Base-by-base conservation (phyloP, 2,797 vertebrate species). In the Phyllotis vaccarum region DNA sequence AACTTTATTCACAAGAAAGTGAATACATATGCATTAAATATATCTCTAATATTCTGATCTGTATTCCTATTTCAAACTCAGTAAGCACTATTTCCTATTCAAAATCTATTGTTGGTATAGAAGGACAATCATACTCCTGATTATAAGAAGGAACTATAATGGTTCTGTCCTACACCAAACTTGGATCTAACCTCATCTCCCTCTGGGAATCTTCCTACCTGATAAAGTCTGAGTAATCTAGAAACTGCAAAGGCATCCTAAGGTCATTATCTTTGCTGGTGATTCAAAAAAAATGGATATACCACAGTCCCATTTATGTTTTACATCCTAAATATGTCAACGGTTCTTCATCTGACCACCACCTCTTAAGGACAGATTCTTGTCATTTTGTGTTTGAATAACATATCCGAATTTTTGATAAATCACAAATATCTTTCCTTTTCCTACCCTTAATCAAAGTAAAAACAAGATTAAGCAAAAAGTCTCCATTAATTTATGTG, bases 161-260 rank as follows among this genome's bases (percentile, higher is more conserved):
- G 1, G 19, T 11, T 4, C 34, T 2, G 11, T 4, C 8, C 6
- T 3, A 78, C 6, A 0, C 24, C 13, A 54, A 16, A 6, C 29
- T 52, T 68, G 22, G 22, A 60, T 34, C 3, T 86, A 17, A 13
- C 68, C 3, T 60, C n/a, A 60, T 24, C 29, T 58, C 3, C 9
- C 27, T 46, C 37, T 75, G 11, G 29, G 49, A 76, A 6, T 86
- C 4, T 74, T 52, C 75, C 1, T 16, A 74, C 21, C 3, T 10
- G 56, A 7, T 24, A 21, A 49, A 79, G 3, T 40, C 75, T 79
- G 3, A 86, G 43, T 34, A 75, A 58, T 19, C 16, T 13, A 79
- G 43, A 91, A 72, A 68, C 12, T 46, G 7, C 13, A 56, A 24
- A 79, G 40, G 1, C 22, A 22, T 9, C 0, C 5, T 46, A 52